Evolutionary conservation across 2,888 invertebrate genomes (phyloP).

Genomic region (Masnerella sp.): DNA sequence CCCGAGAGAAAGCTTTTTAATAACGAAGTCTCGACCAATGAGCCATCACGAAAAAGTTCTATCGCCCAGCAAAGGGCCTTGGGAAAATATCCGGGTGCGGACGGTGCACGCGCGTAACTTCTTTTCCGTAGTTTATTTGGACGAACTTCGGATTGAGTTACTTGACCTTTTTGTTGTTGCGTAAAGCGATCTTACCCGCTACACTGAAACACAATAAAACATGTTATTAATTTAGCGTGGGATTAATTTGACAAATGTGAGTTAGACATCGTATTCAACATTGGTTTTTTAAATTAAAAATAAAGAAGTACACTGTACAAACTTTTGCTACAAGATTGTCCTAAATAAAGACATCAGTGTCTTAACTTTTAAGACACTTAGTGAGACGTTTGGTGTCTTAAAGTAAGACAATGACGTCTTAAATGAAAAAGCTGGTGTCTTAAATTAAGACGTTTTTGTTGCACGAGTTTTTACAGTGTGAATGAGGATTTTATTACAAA

Average conservation of each 20-base stretch:
- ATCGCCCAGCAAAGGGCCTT: constrained; percentile 31
- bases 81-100: constrained; percentile 26
- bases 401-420: no score
- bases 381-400: no score
- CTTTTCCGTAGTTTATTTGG: constrained; percentile 27
- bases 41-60: constrained; percentile 47
- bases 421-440: no score
- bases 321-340: no score
- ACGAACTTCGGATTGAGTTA: constrained; percentile 46
- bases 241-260: constrained; percentile 1
- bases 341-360: no score
- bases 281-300: no score
- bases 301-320: no score
- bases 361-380: no score
- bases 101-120: constrained; percentile 19
- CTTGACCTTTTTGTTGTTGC: constrained; percentile 44
- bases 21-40: constrained; percentile 53
- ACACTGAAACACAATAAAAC: constrained; percentile 26
- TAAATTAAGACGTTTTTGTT: no score
- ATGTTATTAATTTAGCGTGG: constrained; percentile 35
- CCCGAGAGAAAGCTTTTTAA: constrained; percentile 43
- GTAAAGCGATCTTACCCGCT: constrained; percentile 34
- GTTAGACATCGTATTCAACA: neutral
- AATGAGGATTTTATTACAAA: no score
- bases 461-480: no score